These are phyloP conservation scores for Ficedula albicollis DNA, from an alignment of 2,797 vertebrate genomes.

Conservation along the genomic window DNA sequence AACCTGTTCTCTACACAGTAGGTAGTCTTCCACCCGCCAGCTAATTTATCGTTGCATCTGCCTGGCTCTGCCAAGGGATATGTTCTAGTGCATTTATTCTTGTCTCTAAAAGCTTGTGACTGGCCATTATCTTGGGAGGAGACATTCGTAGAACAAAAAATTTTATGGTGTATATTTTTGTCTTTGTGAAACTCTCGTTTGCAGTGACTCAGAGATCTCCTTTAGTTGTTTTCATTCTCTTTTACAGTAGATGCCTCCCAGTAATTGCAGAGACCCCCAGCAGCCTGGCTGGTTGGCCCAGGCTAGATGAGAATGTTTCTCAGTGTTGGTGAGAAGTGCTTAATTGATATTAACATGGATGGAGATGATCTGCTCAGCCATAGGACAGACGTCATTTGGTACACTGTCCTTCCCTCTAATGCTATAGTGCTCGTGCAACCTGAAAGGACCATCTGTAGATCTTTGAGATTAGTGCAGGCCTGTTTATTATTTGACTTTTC, in stretches of 20 bases:
- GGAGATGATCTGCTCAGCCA: constrained; percentile 15
- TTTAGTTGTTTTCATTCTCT: not conserved
- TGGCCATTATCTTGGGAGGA: constrained; percentile 5
- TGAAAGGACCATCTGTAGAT: constrained; percentile 59
- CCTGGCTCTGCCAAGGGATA: constrained; percentile 27
- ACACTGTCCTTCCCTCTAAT: not conserved
- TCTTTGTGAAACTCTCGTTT: not conserved
- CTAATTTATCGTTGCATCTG: constrained; percentile 63
- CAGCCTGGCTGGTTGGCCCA: not conserved
- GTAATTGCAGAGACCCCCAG: not conserved
- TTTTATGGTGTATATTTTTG: not conserved
- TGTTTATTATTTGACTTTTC: constrained; percentile 48
- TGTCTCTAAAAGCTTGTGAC: constrained; percentile 19
- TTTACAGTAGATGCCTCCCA: not conserved
- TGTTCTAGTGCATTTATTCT: constrained; percentile 36
- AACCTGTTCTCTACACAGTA: constrained; percentile 49
- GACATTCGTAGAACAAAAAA: not conserved
- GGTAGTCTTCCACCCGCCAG: constrained; percentile 43
- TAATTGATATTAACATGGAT: constrained; percentile 41
- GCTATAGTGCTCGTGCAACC: not conserved
- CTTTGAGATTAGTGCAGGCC: constrained; percentile 45
- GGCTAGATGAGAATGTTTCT: not conserved
- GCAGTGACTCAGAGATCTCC: not conserved
- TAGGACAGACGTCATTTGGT: constrained; percentile 18
- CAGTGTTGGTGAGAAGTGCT: not conserved